Evolutionary conservation across 1,140 invertebrate species (phyloP).

Genomic region (Drosophila parvula): DNA sequence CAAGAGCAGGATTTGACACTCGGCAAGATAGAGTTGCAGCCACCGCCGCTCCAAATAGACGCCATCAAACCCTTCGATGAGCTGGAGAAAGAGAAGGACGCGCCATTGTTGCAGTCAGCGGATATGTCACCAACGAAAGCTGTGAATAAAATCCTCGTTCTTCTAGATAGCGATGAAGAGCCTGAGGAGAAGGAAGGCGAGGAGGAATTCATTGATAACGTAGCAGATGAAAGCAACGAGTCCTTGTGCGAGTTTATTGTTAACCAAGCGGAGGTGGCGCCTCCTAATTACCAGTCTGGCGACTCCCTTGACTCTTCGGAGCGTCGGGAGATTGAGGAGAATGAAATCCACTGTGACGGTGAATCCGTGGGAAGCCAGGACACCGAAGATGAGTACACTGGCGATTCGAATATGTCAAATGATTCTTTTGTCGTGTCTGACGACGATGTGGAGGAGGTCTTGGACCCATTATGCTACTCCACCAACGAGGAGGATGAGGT

Average conservation of each 20-base stretch:
- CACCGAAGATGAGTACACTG: constrained; percentile 39
- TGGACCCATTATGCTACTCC: constrained; percentile 47
- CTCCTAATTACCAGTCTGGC: constrained; percentile 64
- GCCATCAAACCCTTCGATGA: constrained; percentile 32
- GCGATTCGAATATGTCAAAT: constrained; percentile 37
- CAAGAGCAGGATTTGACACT: constrained; percentile 8
- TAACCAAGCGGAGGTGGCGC: constrained; percentile 49
- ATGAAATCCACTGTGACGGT: constrained; percentile 61
- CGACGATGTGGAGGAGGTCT: constrained; percentile 32
- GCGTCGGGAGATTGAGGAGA: constrained; percentile 61
- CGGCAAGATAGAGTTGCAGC: neutral
- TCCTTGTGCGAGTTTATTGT: constrained; percentile 50
- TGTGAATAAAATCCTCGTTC: neutral
- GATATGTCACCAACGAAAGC: constrained; percentile 8
- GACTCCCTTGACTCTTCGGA: constrained; percentile 70
- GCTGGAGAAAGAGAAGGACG: constrained; percentile 6
- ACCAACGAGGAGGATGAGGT: constrained; percentile 27
- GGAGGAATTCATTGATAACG: neutral
- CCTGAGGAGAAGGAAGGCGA: neutral
- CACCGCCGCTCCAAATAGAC: constrained; percentile 51
- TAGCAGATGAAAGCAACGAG: constrained; percentile 1
- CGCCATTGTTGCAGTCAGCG: neutral
- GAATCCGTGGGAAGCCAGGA: constrained; percentile 79
- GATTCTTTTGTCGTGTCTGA: constrained; percentile 74
- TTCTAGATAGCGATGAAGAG: constrained; percentile 33